Conservation (phyloP, 2,797 vertebrate species). For the Epinephelus awoara region DNA sequence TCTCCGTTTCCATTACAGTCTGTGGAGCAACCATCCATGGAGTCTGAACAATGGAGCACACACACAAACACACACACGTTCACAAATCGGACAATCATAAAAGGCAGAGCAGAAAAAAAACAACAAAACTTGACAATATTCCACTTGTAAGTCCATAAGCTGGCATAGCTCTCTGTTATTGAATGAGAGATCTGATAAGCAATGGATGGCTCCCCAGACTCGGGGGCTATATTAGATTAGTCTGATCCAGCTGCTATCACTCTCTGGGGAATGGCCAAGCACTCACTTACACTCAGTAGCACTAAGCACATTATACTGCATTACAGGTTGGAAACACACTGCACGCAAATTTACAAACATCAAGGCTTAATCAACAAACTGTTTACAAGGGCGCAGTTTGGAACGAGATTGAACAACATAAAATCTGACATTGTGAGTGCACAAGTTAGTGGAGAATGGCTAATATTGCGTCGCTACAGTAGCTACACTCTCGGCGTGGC, state of each 20-base stretch:
- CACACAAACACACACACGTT: slow-evolving; percentile 27
- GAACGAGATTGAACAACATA: slow-evolving; percentile 59
- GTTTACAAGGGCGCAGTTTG: slow-evolving; percentile 70
- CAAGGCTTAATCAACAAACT: slow-evolving; percentile 79
- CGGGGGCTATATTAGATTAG: slow-evolving; percentile 83
- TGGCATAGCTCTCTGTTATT: slow-evolving; percentile 74
- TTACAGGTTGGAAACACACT: slow-evolving; percentile 78
- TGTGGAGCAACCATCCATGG: slow-evolving; percentile 95
- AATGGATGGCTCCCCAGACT: slow-evolving; percentile 84
- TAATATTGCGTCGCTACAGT: slow-evolving; percentile 4
- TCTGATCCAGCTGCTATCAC: slow-evolving; percentile 85
- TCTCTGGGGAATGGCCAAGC: slow-evolving; percentile 81
- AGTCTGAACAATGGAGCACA: slow-evolving; percentile 81
- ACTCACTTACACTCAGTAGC: slow-evolving; percentile 83
- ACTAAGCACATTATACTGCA: slow-evolving; percentile 82
- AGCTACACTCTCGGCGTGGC: slow-evolving; percentile 15
- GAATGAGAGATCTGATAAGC: slow-evolving; percentile 85
- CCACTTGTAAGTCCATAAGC: slow-evolving; percentile 68
- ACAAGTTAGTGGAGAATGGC: slow-evolving; percentile 38
- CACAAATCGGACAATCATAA: slow-evolving; percentile 27
- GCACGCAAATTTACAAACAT: slow-evolving; percentile 77
- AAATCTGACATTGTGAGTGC: slow-evolving; percentile 61
- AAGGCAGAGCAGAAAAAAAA: neutral
- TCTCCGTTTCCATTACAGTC: slow-evolving; percentile 97
- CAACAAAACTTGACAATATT: slow-evolving; percentile 55